phyloP scores from a whole-genome alignment of 2,113 vertebrate genomes.

The Rhinolophus sinicus region DNA sequence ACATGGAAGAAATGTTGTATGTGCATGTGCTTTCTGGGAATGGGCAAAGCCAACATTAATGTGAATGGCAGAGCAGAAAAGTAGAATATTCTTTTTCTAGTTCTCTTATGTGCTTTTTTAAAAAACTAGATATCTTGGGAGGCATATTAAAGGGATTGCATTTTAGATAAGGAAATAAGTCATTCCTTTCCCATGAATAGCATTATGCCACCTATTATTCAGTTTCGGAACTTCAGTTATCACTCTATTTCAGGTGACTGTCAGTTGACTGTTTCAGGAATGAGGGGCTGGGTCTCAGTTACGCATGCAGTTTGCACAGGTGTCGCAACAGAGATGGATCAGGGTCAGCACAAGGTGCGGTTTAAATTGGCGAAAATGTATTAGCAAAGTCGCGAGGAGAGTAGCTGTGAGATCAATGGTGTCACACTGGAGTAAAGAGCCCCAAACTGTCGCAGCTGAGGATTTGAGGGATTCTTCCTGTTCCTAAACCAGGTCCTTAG shows the following conservation, averaged over 20 bases:
- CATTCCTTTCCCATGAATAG: background rate
- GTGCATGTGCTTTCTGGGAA: background rate
- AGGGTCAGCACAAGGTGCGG: constrained; percentile 21
- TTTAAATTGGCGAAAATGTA: background rate
- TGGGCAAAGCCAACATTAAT: background rate
- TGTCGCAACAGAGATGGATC: constrained; percentile 35
- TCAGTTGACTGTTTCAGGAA: constrained; percentile 37
- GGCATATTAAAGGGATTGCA: background rate
- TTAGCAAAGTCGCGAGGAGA: background rate
- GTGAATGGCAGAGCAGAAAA: background rate
- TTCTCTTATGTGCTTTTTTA: background rate
- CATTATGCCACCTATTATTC: background rate
- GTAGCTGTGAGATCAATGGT: background rate
- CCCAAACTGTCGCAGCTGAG: background rate
- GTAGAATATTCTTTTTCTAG: background rate
- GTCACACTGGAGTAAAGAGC: constrained; percentile 10
- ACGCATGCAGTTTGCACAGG: background rate
- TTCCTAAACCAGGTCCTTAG: background rate
- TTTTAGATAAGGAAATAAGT: constrained; percentile 36
- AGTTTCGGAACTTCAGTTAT: background rate
- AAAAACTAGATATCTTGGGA: background rate
- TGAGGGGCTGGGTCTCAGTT: background rate
- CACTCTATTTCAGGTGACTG: constrained; percentile 52
- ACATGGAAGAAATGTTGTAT: background rate
- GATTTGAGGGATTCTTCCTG: background rate